Evolutionary conservation across 2,888 invertebrate species (phyloP), one percentile per base, ranked within the genome.

Genomic region (Oligia strigilis): DNA sequence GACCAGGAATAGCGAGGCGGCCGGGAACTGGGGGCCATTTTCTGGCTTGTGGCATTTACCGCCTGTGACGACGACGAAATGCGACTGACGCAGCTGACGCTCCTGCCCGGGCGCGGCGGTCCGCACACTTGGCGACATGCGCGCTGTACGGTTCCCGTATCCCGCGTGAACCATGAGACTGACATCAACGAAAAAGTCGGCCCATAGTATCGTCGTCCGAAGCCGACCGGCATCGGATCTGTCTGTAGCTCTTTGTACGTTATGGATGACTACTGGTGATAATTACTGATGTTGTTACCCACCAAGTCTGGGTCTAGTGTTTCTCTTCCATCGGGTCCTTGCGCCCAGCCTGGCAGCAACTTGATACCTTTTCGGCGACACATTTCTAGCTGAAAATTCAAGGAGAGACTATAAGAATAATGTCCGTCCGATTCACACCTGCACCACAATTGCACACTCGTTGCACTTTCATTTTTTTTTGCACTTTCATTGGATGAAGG

Each of bases 291-390:
- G n/a, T 60, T 23, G 43, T 17, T 67, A 80, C 83, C 5, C 14
- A 81, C 81, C 78, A 43, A 1, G 0, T 77, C 58, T 4, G 81
- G 64, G 6, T 81, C 81, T 14, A 70, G 29, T 60, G 81, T 81
- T 77, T 77, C 69, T 13, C 60, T 64, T 49, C 81, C 81, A 60
- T 81, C 81, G 2, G 83, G 83, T 19, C 81, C 81, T 77, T n/a
- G 5, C 11, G 81, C 81, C 81, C 81, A 81, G 29, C 81, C 78
- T 17, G 55, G 77, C 49, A 1, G 23, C 58, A 81, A 70, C 43
- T 77, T 70, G 8, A 23, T 4, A 46, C 80, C 77, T 19, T 0
- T 49, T 65, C 58, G 77, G 8, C 40, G 29, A 36, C 17, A 36
- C 43, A 81, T 52, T 81, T 81, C 81, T 64, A 81, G 5, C 81